phyloP scores from a whole-genome alignment of 2,888 invertebrate genomes.

The Ormyrus thymus region DNA sequence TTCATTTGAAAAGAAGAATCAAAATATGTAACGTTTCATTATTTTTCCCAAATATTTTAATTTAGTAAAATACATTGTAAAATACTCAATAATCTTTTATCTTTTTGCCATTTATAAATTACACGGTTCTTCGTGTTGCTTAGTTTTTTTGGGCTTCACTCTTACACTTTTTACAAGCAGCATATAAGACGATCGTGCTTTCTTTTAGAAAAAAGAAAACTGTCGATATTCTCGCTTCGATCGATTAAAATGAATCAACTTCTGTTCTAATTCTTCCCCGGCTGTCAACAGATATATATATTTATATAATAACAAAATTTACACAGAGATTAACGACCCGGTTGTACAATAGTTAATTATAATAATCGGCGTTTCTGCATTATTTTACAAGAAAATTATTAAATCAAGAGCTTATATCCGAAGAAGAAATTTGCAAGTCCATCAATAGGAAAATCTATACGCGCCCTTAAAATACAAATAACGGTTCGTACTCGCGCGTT shows the following conservation, averaged over 20 bases:
- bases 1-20: conserved; percentile 60
- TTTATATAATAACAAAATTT: conserved; percentile 55
- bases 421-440: conserved; percentile 37
- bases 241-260: conserved; percentile 22
- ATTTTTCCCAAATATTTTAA: conserved; percentile 66
- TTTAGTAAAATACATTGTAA: conserved; percentile 68
- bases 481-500: not conserved
- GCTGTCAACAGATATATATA: conserved; percentile 52
- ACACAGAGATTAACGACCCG: conserved; percentile 54
- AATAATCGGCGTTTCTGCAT: conserved; percentile 32
- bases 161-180: not conserved
- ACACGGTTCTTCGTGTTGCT: conserved; percentile 35
- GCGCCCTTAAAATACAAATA: not conserved
- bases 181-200: not conserved
- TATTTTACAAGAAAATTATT: conserved; percentile 51
- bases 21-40: conserved; percentile 61
- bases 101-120: conserved; percentile 44
- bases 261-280: not conserved
- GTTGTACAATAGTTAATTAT: conserved; percentile 32
- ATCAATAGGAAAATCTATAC: conserved; percentile 10
- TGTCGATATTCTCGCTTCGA: conserved; percentile 12
- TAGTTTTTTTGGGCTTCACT: conserved; percentile 21
- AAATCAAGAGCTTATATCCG: conserved; percentile 34
- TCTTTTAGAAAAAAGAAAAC: conserved; percentile 43
- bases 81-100: conserved; percentile 62